A percentile compares a stretch with the other conserved stretches of the same genome.
Conservation (phyloP, 2,888 invertebrate species). For the Oligia fasciuncula region DNA sequence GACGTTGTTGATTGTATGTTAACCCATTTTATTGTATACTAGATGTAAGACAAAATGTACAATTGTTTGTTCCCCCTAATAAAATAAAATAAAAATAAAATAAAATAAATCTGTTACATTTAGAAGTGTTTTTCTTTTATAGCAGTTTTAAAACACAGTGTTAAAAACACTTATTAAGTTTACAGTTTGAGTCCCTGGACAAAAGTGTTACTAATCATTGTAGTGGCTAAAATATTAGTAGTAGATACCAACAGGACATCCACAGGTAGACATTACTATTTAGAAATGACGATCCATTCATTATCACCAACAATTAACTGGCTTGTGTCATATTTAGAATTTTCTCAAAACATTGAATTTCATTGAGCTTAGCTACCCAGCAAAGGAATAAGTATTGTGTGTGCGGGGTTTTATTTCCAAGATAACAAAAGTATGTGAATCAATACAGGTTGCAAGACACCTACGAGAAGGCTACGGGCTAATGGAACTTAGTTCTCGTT, state of each 20-base stretch:
- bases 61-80: too few relatives aligned
- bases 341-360: not conserved
- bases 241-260: not conserved
- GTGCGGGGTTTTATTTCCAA: slow-evolving; percentile 5
- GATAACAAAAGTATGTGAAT: slow-evolving; percentile 12
- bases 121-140: too few relatives aligned
- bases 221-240: not conserved
- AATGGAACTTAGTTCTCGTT: not conserved
- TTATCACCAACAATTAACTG: not conserved
- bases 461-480: not conserved
- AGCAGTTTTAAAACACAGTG: too few relatives aligned
- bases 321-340: not conserved
- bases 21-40: too few relatives aligned
- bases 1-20: too few relatives aligned
- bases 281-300: not conserved
- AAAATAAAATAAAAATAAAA: too few relatives aligned
- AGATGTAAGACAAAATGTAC: too few relatives aligned
- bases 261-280: not conserved
- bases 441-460: slow-evolving; percentile 18
- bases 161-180: too few relatives aligned
- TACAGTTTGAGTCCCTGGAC: too few relatives aligned
- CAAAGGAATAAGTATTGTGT: not conserved
- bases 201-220: too few relatives aligned
- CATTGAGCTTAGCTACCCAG: not conserved
- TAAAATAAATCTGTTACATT: too few relatives aligned